Evolutionary conservation across 2,888 invertebrate genomes (phyloP), one percentile per base, ranked within the genome.

Genomic region (Caenorhabditis afra): DNA sequence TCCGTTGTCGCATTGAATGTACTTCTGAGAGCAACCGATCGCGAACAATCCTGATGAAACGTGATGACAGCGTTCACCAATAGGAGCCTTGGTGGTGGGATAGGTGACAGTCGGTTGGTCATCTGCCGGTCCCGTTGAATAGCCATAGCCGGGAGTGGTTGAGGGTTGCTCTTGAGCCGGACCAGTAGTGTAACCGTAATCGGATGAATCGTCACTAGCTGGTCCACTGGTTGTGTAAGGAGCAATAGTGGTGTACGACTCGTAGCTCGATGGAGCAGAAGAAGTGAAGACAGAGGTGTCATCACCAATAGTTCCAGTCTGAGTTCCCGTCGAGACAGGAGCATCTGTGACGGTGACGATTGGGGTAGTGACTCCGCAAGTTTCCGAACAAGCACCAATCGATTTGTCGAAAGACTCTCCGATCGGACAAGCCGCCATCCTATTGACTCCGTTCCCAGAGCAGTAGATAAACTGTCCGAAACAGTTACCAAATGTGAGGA

Each of bases 381-480:
- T 67, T n/a, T 71, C 71, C n/a, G 73, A 62, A 35, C 78, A 78
- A 37, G 71, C 44, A 29, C 61, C 53, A 14, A 52, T 37, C 37
- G 55, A 29, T 22, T 62, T 74, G 58, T 81, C 80, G 41, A 81
- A 83, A 0, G 73, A 52, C 37, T 83, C 83, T 37, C 83, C 83
- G 16, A 81, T 71, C 35, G 83, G 81, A 47, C 83, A 83, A 18
- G 81, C 83, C 11, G 83, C 83, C 55, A 85, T 79, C 49, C 81
- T 35, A 55, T 81, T 79, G 44, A 68, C 23, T 10, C 76, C 71
- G 10, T 62, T 70, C 14, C 75, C 76, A 41, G 70, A 70, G 50
- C 85, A 85, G 52, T 81, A 81, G 47, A 83, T 67, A 62, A 85
- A 85, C 55, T 85, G 76, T 53, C 74, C 70, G 59, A 74, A 74